Base-by-base conservation (phyloP, 2,797 vertebrate species). In the Syndactyla subalaris region DNA sequence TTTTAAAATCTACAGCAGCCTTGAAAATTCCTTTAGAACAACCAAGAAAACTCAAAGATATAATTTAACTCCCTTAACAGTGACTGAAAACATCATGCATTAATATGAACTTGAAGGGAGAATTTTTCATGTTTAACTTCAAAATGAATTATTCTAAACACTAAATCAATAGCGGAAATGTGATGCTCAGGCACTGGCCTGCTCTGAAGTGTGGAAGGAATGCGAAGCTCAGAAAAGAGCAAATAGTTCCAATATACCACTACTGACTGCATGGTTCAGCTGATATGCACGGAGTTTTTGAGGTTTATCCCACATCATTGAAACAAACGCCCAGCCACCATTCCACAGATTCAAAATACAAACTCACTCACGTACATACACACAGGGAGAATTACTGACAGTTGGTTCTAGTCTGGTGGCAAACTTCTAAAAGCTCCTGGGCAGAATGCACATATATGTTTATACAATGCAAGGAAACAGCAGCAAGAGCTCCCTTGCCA, bases 391-490 rank as follows among this genome's bases (percentile, higher is more conserved):
- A 94, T 57, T 82, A 54, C 77, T 65, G 80, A 71, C 41, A 63
- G 66, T n/a, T 88, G 74, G 24, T 85, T 78, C 34, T 59, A 80
- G 57, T 36, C 79, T 83, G 83, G 61, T 19, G 79, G 57, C 45
- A 63, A 78, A 74, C 51, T 76, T 94, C 73, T 81, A 4, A 51
- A 94, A 87, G 67, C 48, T 92, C 55, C 52, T 41, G 71, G 73
- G n/a, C 77, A 88, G 79, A 94, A 88, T 0, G n/a, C 54, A 94
- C 21, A 13, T 21, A 12, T 7, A 71, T 74, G 72, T 92, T 95
- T 93, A 96, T 5, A 95, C 20, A 94, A 82, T 23, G 83, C 11
- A 4, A 92, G 95, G 94, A 95, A 96, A 91, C 71, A 71, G 91
- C 11, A 59, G 88, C 57, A 76, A 95, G 80, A 93, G 46, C 54